Conservation (phyloP, 2,113 vertebrate species). For the Oreamnos americanus region DNA sequence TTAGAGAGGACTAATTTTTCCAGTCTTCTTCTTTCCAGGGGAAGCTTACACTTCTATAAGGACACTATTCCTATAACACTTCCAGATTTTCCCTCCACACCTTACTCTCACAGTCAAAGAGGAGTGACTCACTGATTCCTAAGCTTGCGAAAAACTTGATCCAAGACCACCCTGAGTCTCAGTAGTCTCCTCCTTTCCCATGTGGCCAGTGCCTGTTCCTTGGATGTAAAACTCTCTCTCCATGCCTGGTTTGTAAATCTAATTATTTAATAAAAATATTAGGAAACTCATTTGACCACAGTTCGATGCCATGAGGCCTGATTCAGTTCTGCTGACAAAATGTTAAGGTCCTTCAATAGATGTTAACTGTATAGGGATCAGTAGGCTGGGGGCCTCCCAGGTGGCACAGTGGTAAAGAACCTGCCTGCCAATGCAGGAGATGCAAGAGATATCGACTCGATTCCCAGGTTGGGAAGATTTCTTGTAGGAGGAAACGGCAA, state of each 20-base stretch:
- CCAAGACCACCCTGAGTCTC: not conserved
- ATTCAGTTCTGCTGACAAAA: not conserved
- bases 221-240: not conserved
- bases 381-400: not conserved
- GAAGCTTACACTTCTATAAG: not conserved
- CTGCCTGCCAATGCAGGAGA: not conserved
- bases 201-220: not conserved
- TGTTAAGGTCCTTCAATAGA: not conserved
- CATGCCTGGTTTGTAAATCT: not conserved
- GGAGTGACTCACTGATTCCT: not conserved
- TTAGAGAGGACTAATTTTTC: not conserved
- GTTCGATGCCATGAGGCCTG: not conserved
- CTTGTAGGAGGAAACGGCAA: not conserved
- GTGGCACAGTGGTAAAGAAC: not conserved
- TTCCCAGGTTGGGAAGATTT: not conserved
- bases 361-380: not conserved
- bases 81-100: not conserved
- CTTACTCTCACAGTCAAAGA: not conserved
- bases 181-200: not conserved
- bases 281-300: not conserved
- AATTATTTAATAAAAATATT: not conserved
- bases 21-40: not conserved
- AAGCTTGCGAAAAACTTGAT: not conserved
- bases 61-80: not conserved
- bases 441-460: fast-evolving